A percentile compares a stretch with the other conserved stretches of the same genome.
phyloP scores from a whole-genome alignment of 2,797 vertebrate genomes.

The Aphelocoma californica region DNA sequence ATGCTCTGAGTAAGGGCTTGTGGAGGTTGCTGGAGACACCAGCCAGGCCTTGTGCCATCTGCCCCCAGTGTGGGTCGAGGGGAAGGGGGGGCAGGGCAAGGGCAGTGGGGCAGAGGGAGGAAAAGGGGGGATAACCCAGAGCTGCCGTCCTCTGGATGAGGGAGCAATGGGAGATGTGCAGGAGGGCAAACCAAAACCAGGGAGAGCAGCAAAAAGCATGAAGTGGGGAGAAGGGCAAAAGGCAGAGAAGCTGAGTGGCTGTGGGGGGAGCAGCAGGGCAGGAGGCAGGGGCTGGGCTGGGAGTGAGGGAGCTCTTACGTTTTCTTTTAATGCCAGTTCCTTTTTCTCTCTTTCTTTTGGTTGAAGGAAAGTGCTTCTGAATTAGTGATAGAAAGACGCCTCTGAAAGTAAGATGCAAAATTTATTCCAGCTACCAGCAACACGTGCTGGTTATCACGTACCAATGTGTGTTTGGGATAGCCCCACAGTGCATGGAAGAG shows the following conservation, averaged over 20 bases:
- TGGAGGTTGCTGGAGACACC: not conserved
- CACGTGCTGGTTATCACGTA: not conserved
- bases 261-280: not conserved
- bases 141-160: not conserved
- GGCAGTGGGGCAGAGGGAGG: not conserved
- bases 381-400: conserved; percentile 96
- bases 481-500: not conserved
- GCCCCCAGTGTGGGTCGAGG: not conserved
- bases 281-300: conserved; percentile 23
- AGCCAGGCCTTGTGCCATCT: not conserved
- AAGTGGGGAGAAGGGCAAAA: not conserved
- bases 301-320: conserved; percentile 80
- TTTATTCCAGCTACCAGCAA: conserved; percentile 56
- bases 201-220: conserved; percentile 4
- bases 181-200: conserved; percentile 10
- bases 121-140: not conserved
- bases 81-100: not conserved
- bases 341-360: conserved; percentile 92
- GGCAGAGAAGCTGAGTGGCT: conserved; percentile 3
- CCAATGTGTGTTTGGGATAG: not conserved
- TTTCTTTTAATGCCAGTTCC: conserved; percentile 88
- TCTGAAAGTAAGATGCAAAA: conserved; percentile 76
- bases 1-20: not conserved
- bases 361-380: conserved; percentile 94
- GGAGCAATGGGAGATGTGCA: not conserved